Evolutionary conservation across 2,888 invertebrate genomes (phyloP).

Genomic region (Ptycholaimellus sp.): DNA sequence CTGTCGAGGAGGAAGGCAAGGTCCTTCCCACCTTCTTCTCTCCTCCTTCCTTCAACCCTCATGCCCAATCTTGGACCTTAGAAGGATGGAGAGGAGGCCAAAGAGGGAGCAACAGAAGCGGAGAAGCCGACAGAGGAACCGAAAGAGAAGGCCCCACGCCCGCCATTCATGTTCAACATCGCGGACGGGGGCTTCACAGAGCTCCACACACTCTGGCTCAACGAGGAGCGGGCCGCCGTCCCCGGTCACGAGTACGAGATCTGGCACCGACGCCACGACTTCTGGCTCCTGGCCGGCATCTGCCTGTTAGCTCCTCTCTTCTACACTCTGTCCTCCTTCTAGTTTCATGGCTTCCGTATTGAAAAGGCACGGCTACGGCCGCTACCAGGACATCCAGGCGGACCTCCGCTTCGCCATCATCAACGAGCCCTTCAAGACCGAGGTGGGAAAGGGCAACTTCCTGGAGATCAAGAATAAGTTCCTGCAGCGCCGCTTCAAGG

Average conservation of each 20-base stretch:
- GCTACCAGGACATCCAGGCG: conserved; percentile 98
- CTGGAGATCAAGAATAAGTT: conserved; percentile 98
- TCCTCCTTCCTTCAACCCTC: conserved; percentile 1
- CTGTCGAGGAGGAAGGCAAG: conserved; percentile 17
- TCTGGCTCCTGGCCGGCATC: conserved; percentile 93
- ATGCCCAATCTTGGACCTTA: background rate
- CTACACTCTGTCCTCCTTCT: background rate
- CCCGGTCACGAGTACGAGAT: conserved; percentile 91
- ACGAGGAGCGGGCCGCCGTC: conserved; percentile 83
- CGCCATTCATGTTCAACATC: conserved; percentile 75
- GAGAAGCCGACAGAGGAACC: conserved; percentile 5
- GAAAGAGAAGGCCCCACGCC: conserved; percentile 24
- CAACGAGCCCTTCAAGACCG: conserved; percentile 98
- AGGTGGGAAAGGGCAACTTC: conserved; percentile 93
- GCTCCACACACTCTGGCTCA: conserved; percentile 87
- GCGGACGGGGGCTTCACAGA: conserved; percentile 93
- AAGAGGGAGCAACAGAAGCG: conserved; percentile 3
- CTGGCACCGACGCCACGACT: conserved; percentile 92
- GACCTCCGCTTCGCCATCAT: conserved; percentile 89
- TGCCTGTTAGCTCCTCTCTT: conserved; percentile 40
- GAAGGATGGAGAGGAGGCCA: conserved; percentile 8
- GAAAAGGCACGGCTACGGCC: conserved; percentile 65
- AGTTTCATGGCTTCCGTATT: conserved; percentile 1
- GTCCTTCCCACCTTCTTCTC: conserved; percentile 9
- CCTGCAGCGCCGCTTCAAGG: conserved; percentile 84